These are phyloP conservation scores for Pheosia tremula DNA, from an alignment of 2,888 invertebrate species.

Conservation along the genomic window DNA sequence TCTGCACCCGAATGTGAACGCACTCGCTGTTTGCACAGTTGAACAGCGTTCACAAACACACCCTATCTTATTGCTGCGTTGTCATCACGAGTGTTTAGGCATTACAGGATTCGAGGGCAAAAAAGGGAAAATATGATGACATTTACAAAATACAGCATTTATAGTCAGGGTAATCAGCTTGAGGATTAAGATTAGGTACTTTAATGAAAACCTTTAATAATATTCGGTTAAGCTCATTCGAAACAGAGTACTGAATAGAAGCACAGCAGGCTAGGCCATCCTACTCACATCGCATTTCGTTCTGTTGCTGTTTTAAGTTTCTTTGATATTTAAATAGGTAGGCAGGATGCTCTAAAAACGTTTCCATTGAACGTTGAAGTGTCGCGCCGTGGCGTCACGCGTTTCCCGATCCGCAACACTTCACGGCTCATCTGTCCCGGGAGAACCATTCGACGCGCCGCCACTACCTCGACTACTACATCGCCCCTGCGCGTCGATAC, in stretches of 20 bases:
- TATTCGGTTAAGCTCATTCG: too few relatives aligned
- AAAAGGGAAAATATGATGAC: too few relatives aligned
- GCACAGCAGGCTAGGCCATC: not conserved
- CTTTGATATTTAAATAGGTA: constrained; percentile 30
- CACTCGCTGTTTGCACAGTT: constrained; percentile 32
- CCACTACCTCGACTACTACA: not conserved
- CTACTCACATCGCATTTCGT: constrained; percentile 3
- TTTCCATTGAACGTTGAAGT: constrained; percentile 5
- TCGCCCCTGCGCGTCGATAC: not conserved
- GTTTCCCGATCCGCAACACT: constrained; percentile 35
- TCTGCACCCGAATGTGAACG: constrained; percentile 17
- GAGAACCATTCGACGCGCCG: constrained; percentile 25
- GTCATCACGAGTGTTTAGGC: not conserved
- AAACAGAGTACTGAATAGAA: not conserved
- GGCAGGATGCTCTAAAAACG: constrained; percentile 8
- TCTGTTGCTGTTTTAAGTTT: constrained; percentile 16
- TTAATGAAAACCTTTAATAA: too few relatives aligned
- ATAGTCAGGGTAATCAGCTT: too few relatives aligned
- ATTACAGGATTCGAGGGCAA: too few relatives aligned
- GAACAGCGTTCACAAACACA: constrained; percentile 19
- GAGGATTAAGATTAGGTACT: too few relatives aligned
- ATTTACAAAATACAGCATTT: too few relatives aligned
- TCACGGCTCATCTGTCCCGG: constrained; percentile 31
- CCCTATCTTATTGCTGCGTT: constrained; percentile 3
- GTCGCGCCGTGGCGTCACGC: constrained; percentile 10